Evolutionary conservation across 2,797 vertebrate species (phyloP), one percentile per base, ranked within the genome.

Genomic region (Anas capensis): DNA sequence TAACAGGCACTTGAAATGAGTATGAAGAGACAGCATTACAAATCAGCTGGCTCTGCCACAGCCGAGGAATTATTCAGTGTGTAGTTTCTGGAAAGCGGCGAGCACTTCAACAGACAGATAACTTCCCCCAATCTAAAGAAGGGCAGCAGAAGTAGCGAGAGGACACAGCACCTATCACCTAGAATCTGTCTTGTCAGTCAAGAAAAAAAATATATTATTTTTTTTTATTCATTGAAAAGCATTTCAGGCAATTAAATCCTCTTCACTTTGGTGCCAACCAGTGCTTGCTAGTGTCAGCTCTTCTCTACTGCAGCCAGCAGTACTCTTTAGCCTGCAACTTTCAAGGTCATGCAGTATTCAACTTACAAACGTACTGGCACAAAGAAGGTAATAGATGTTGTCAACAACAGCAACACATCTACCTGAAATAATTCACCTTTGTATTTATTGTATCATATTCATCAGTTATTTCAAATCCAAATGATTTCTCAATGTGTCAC

Each of bases 1-100:
- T 96, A 97, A 96, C 91, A 97, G 92, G 86, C 84, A 94, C 94
- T 97, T 96, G 84, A 97, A 95, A 91, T 62, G 38, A 89, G 92
- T 88, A 92, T 94, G 97, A 97, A 97, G 81, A 87, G 87, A 89
- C 78, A 96, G 91, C 88, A 72, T 82, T 86, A 69, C 62, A 88
- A 86, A 94, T 96, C 91, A 95, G 90, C 84, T 80, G 42, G 93
- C 95, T 96, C 91, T 53, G 72, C 78, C 87, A 94, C 96, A 96
- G 82, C 66, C 79, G 44, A 93, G 88, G 83, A 96, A 96, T 92
- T 90, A 92, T 76, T 56, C 20, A 92, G 86, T 81, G 56, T 60
- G 68, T 82, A 82, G 70, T 95, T 95, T 93, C 86, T 42, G 95
- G 79, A 97, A 96, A 96, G 92, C 11, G 75, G 84, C 88, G 20